Conservation (phyloP, 2,888 invertebrate species). For the Amorpha juglandis region DNA sequence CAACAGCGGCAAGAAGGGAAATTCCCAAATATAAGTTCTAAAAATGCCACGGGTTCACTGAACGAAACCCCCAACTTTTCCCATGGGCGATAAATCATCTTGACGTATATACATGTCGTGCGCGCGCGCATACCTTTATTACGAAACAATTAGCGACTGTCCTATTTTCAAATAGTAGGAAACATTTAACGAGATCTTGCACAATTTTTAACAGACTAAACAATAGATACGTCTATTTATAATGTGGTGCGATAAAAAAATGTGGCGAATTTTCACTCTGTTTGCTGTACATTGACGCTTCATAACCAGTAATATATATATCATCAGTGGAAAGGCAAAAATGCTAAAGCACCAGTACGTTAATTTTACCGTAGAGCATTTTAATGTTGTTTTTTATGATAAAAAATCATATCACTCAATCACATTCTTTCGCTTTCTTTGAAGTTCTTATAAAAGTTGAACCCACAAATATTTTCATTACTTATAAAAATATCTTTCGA, state of each 20-base stretch:
- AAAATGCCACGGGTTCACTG: conserved; percentile 18
- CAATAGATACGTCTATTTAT: conserved; percentile 70
- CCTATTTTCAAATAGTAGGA: conserved; percentile 72
- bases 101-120: conserved; percentile 28
- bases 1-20: neutral
- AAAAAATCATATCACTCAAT: too few relatives aligned
- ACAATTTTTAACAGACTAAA: conserved; percentile 75
- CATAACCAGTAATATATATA: neutral
- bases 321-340: too few relatives aligned
- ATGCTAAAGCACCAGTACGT: too few relatives aligned
- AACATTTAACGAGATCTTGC: conserved; percentile 71
- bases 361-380: too few relatives aligned
- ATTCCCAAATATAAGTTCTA: conserved; percentile 4
- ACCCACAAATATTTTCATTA: too few relatives aligned
- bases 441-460: too few relatives aligned
- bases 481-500: too few relatives aligned
- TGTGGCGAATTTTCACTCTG: conserved; percentile 36
- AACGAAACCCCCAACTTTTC: conserved; percentile 13
- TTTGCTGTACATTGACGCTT: conserved; percentile 43
- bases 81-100: conserved; percentile 24
- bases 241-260: conserved; percentile 54
- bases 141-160: conserved; percentile 66
- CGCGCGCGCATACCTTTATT: conserved; percentile 45
- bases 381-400: too few relatives aligned
- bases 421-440: neutral